Evolutionary conservation across 2,797 vertebrate genomes (phyloP).

Genomic region (Scomberomorus guttatus): DNA sequence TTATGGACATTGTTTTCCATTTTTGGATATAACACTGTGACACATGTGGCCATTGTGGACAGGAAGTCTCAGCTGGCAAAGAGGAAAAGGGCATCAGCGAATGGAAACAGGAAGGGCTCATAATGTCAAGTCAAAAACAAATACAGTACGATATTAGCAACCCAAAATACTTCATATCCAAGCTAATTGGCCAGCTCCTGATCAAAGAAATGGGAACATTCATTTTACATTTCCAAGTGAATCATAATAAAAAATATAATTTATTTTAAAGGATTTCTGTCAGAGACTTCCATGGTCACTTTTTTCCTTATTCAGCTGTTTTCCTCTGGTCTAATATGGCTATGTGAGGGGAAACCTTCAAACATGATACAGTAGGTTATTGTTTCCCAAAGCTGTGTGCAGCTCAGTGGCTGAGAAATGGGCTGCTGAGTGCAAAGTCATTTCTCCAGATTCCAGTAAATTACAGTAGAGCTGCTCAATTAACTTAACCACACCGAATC

Average conservation of each 20-base stretch:
- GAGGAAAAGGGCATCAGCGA: slow-evolving; percentile 75
- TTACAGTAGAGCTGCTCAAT: slow-evolving; percentile 45
- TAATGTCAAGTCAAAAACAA: slow-evolving; percentile 41
- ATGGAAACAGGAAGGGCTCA: slow-evolving; percentile 74
- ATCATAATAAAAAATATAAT: not conserved
- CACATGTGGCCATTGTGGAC: slow-evolving; percentile 53
- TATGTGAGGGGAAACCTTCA: slow-evolving; percentile 15
- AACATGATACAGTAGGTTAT: slow-evolving; percentile 33
- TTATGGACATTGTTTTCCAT: slow-evolving; percentile 33
- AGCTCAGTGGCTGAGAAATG: slow-evolving; percentile 20
- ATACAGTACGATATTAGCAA: not conserved
- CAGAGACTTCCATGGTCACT: slow-evolving; percentile 1
- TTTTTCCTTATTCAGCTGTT: slow-evolving; percentile 1
- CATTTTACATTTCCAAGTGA: not conserved
- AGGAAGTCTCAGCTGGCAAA: slow-evolving; percentile 71
- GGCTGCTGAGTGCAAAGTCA: slow-evolving; percentile 22
- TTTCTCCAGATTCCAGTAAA: slow-evolving; percentile 33
- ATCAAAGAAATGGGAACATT: slow-evolving; percentile 1
- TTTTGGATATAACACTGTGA: slow-evolving; percentile 24
- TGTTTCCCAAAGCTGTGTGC: slow-evolving; percentile 32
- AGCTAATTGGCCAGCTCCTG: not conserved
- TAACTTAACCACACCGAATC: slow-evolving; percentile 40
- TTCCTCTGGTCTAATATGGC: not conserved
- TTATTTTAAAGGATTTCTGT: slow-evolving; percentile 11
- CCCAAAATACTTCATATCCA: not conserved